Evolutionary conservation across 2,797 vertebrate genomes (phyloP).

Genomic region (Microctenopoma lineatum): DNA sequence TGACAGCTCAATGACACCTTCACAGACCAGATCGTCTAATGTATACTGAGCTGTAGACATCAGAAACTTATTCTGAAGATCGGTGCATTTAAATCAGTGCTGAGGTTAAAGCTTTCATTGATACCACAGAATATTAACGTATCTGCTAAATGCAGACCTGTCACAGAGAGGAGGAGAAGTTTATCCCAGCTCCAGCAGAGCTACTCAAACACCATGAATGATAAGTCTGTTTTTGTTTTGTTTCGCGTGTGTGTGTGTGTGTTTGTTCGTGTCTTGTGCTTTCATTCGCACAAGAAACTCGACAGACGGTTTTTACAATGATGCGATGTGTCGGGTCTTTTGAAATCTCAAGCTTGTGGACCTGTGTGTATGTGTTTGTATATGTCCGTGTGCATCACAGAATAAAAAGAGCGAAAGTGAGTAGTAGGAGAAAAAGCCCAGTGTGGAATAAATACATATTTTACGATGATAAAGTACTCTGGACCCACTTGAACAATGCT

Average conservation of each 20-base stretch:
- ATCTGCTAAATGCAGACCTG: conserved; percentile 34
- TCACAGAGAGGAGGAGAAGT: neutral
- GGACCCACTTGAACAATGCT: conserved; percentile 3
- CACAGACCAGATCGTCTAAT: neutral
- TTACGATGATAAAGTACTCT: conserved; percentile 22
- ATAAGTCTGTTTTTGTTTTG: conserved; percentile 17
- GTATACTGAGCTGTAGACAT: conserved; percentile 5
- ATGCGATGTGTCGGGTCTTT: neutral
- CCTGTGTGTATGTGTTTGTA: neutral
- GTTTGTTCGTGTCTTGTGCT: neutral
- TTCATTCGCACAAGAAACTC: conserved; percentile 8
- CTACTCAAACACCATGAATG: conserved; percentile 4
- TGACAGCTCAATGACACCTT: conserved; percentile 13
- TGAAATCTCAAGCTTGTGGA: conserved; percentile 3
- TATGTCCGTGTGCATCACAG: conserved; percentile 15
- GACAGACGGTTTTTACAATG: conserved; percentile 6
- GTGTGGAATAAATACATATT: conserved; percentile 46
- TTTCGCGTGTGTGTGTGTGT: conserved; percentile 25
- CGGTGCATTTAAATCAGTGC: conserved; percentile 1
- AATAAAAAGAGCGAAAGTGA: conserved; percentile 23
- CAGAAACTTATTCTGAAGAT: conserved; percentile 10
- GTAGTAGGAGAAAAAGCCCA: conserved; percentile 2
- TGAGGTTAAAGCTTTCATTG: conserved; percentile 9
- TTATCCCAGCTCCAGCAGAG: conserved; percentile 17
- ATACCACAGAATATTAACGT: conserved; percentile 9